phyloP scores from a whole-genome alignment of 2,113 vertebrate genomes.

The Notarius quadriscutis region DNA sequence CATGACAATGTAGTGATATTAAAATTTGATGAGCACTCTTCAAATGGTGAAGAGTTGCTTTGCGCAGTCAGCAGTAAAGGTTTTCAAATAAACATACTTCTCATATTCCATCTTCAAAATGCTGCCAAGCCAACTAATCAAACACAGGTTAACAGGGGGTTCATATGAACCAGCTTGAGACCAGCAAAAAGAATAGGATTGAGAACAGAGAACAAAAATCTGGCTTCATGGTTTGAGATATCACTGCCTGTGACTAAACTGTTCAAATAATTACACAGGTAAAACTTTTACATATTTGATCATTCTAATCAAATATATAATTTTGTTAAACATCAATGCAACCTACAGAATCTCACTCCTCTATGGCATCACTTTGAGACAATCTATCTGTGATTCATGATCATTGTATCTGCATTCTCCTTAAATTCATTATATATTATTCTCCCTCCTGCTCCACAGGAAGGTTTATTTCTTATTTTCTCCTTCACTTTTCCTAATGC shows the following conservation, averaged over 20 bases:
- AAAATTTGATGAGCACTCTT: not conserved
- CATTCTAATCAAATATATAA: constrained; percentile 59
- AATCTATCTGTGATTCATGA: constrained; percentile 1
- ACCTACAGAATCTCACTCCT: not conserved
- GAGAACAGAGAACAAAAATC: not conserved
- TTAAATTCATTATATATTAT: constrained; percentile 20
- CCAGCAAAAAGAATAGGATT: not conserved
- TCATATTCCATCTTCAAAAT: not conserved
- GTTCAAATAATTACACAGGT: constrained; percentile 19
- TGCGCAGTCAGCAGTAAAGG: not conserved
- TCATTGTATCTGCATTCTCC: not conserved
- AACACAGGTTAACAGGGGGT: not conserved
- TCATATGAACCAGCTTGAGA: constrained; percentile 6
- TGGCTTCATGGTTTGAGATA: not conserved
- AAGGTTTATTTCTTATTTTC: constrained; percentile 40
- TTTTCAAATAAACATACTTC: not conserved
- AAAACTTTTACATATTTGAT: constrained; percentile 59
- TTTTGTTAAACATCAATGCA: not conserved
- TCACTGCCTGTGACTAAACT: not conserved
- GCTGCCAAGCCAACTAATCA: too few relatives aligned
- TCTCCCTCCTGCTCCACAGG: constrained; percentile 24
- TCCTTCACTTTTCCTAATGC: constrained; percentile 55
- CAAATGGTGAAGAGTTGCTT: not conserved
- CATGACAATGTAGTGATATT: constrained; percentile 17
- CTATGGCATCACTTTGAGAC: not conserved